These are phyloP conservation scores for Drosophila trapezifrons DNA, from an alignment of 1,140 invertebrate genomes.

Conservation along the genomic window DNA sequence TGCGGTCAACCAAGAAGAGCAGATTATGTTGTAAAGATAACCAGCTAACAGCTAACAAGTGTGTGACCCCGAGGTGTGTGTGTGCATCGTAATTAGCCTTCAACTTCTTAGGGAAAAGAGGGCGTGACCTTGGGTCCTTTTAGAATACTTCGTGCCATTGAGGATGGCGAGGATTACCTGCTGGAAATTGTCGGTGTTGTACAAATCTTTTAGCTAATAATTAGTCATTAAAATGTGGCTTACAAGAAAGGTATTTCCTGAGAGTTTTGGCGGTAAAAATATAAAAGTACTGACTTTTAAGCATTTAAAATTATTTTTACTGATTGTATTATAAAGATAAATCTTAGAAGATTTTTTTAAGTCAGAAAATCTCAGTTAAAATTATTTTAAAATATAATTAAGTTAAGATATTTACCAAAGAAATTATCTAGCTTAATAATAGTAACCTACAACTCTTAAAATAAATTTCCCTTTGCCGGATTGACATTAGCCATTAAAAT, in stretches of 20 bases:
- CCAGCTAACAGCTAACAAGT: constrained; percentile 25
- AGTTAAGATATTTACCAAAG: too few relatives aligned
- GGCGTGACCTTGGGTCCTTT: constrained; percentile 10
- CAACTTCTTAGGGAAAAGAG: neutral
- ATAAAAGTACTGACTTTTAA: neutral
- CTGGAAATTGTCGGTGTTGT: neutral
- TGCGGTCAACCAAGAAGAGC: constrained; percentile 63
- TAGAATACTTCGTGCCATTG: constrained; percentile 1
- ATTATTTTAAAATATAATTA: too few relatives aligned
- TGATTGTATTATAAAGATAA: too few relatives aligned
- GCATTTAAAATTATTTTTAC: too few relatives aligned
- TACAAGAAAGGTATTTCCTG: neutral
- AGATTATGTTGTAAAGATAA: constrained; percentile 54
- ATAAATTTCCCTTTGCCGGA: too few relatives aligned
- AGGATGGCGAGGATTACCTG: neutral
- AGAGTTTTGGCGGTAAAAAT: too few relatives aligned
- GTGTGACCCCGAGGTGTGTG: constrained; percentile 43
- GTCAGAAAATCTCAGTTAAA: too few relatives aligned
- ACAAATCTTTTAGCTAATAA: neutral
- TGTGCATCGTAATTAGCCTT: constrained; percentile 24
- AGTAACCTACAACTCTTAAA: too few relatives aligned
- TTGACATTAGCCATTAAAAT: neutral
- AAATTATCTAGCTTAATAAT: too few relatives aligned
- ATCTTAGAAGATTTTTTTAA: too few relatives aligned
- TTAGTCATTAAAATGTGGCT: neutral